These are phyloP conservation scores for Mesoligia furuncula DNA, from an alignment of 2,888 invertebrate species.

Conservation along the genomic window DNA sequence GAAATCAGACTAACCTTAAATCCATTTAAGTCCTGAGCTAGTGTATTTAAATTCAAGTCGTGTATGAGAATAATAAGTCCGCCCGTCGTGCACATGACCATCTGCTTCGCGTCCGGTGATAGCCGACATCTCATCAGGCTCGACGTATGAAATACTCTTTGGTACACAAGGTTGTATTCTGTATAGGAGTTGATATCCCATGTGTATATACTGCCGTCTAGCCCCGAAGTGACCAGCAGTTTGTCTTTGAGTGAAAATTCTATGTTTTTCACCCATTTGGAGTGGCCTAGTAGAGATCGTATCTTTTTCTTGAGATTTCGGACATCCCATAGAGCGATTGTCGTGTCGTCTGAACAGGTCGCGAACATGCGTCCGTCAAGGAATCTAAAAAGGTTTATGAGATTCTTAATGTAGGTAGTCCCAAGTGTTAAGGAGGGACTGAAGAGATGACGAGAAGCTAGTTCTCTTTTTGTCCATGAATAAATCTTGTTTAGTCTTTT, in stretches of 20 bases:
- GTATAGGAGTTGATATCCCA: conserved; percentile 98
- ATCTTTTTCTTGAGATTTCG: conserved; percentile 95
- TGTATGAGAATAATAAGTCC: conserved; percentile 97
- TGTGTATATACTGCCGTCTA: conserved; percentile 97
- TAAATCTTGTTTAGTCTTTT: neutral
- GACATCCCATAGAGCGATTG: conserved; percentile 98
- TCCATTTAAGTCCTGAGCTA: conserved; percentile 95
- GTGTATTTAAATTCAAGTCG: conserved; percentile 94
- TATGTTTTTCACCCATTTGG: conserved; percentile 99
- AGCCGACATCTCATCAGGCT: conserved; percentile 96
- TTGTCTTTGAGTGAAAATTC: conserved; percentile 96
- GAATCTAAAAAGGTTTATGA: conserved; percentile 91
- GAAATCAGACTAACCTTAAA: conserved; percentile 92
- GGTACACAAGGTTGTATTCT: conserved; percentile 94
- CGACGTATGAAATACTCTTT: conserved; percentile 96
- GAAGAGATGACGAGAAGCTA: neutral
- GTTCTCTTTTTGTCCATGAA: neutral
- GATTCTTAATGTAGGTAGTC: neutral
- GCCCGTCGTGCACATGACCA: conserved; percentile 97
- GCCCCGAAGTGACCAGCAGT: conserved; percentile 96
- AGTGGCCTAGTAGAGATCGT: conserved; percentile 95
- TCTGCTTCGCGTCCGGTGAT: conserved; percentile 95
- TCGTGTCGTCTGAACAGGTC: conserved; percentile 98
- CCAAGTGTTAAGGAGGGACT: neutral
- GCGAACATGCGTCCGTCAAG: conserved; percentile 96